Evolutionary conservation across 2,888 invertebrate genomes (phyloP), one percentile per base, ranked within the genome.

Genomic region (Iselma pallidipennis): DNA sequence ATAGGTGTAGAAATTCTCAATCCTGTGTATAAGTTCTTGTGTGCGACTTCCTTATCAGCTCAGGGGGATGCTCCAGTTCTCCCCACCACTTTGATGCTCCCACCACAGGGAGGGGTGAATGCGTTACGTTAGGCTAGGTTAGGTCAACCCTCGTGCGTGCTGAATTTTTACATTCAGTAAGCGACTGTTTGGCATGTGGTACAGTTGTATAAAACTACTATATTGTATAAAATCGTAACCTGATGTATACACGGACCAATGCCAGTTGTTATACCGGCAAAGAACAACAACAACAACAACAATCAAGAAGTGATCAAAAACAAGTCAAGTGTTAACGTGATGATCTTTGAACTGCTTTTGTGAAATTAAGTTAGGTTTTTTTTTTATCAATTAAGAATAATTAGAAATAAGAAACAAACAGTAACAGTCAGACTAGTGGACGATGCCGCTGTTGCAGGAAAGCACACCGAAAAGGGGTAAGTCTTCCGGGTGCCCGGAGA

Each of bases 111-210:
- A 73, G 78, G 79, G 79, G 76, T 76, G 73, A 74, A 68, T 72
- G 74, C 76, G 75, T 76, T 75, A 78, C 76, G 79, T 80, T 81
- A 80, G 79, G 81, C 78, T 79, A 81, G 80, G 80, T 80, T 79
- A 81, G 79, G 80, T 80, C 80, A 80, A 74, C 80, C 79, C 79
- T 77, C 76, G 78, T 78, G 78, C 76, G 77, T 74, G 71, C 71
- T 69, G 75, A 74, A 74, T 76, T 77, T 75, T 74, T 73, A 74
- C 72, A 73, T 74, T 79, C 76, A 80, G 80, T 80, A 76, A 75
- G 76, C 78, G 70, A 73, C 71, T 67, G 72, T 70, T 66, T 71
- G 72, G 71, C 72, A 69, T 65, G 71, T 69, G 67, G 65, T 67
- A 69, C 69, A 72, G 74, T 71, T 66, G 66, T 61, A 57, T 66